Evolutionary conservation across 2,113 vertebrate species (phyloP), one percentile per base, ranked within the genome.

Genomic region (Taurulus bubalis): DNA sequence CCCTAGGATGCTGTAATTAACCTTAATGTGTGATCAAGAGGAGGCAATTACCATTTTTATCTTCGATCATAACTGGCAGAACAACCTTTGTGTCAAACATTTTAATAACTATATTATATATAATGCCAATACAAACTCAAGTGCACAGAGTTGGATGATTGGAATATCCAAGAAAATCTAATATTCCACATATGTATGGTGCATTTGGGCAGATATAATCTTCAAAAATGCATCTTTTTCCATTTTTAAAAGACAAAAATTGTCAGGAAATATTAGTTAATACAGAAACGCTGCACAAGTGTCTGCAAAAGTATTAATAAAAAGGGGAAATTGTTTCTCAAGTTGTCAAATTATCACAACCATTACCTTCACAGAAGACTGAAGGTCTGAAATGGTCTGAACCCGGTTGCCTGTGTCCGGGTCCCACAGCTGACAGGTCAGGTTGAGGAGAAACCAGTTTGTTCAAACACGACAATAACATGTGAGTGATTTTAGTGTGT

Each of bases 281-380:
- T 51, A 7, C 49, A 51, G 26, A 49, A 8, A 42, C 38, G 11
- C 18, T 67, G 20, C 26, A 63, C 64, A 66, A 45, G 9, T 11
- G 30, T 22, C 18, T 4, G 34, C 3, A 6, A 63, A 34, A 22
- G 18, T 8, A n/a, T 11, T 12, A 56, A 56, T 3, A 8, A 14
- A 56, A 58, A 30, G 28, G 26, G 22, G 9, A 24, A 24, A 55
- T 15, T 8, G 53, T 26, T 24, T 24, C 53, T 56, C 11, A 24
- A 26, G 51, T 22, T 2, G 49, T 10, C 22, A 18, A n/a, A n/a
- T n/a, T n/a, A 55, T 24, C 53, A 55, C 53, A 26, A 56, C n/a
- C 14, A 3, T 28, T 94, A 98, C 98, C 97, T 98, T 99, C 10
- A 98, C 97, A 71, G 98, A 97, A 6, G 97, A 98, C 93, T 97